Evolutionary conservation across 2,797 vertebrate genomes (phyloP), one percentile per base, ranked within the genome.

Genomic region (Poeciliopsis turneri): DNA sequence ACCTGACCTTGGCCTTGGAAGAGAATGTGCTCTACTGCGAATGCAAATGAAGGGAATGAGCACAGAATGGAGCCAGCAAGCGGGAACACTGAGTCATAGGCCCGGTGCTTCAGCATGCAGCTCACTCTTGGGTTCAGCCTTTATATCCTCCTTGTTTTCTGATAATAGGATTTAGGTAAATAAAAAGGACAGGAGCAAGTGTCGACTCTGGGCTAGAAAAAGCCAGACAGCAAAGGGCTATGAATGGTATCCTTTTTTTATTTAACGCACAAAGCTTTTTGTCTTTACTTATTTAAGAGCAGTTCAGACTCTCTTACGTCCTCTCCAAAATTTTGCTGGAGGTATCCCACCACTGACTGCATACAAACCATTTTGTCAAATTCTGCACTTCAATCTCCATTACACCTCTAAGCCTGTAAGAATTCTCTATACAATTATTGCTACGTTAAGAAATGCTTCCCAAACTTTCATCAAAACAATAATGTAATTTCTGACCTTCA

Each of bases 1-100:
- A 69, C 85, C 86, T 87, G 92, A 93, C 93, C 94, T 94, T 94
- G 92, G 90, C 88, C 89, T 87, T 83, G 86, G 85, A 76, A 74
- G 86, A 76, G 76, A 87, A 83, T 61, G 72, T 0, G 66, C 73
- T 83, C 77, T 82, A 18, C 83, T 43, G 74, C 88, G 92, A 93
- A 95, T 95, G 89, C 85, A 90, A 92, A 94, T 92, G 82, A 89
- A 79, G 74, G 76, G 79, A 55, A 72, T 33, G 77, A 74, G 80
- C n/a, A 51, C 64, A 75, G 64, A 80, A 76, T 55, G 76, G 88
- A 89, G 80, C 45, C 49, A 81, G 82, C 76, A 80, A 88, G 78
- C 80, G 78, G 86, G 80, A 90, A 78, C 83, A 83, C 78, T 71
- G 81, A 90, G 79, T 84, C 80, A 78, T 79, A 43, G 75, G 64